Conservation (phyloP, 2,888 invertebrate genomes). For the Bembecia ichneumoniformis region DNA sequence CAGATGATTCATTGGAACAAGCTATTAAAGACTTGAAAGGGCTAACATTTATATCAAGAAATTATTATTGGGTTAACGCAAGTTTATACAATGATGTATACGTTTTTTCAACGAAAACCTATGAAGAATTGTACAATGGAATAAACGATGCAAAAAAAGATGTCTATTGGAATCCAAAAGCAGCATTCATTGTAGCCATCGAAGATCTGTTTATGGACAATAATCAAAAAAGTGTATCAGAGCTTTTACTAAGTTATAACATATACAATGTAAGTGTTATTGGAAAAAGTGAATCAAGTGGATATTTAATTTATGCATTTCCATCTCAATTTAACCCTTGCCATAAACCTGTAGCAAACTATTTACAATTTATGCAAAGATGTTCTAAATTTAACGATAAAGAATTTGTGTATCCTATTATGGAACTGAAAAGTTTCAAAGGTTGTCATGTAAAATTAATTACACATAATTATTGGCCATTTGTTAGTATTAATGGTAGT, state of each 20-base stretch:
- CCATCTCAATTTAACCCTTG: constrained; percentile 6
- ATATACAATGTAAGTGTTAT: not conserved
- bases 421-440: constrained; percentile 1
- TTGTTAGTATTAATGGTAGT: constrained; percentile 14
- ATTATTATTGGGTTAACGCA: not conserved
- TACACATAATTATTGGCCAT: constrained; percentile 22
- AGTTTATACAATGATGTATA: constrained; percentile 11
- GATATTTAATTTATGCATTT: constrained; percentile 10
- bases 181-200: constrained; percentile 14
- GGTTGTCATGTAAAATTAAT: constrained; percentile 17
- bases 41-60: not conserved
- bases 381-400: constrained; percentile 6
- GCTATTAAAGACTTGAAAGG: not conserved
- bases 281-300: not conserved
- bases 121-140: constrained; percentile 15
- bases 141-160: constrained; percentile 16
- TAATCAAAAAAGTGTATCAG: not conserved
- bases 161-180: constrained; percentile 25
- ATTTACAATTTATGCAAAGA: not conserved
- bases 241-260: not conserved
- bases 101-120: constrained; percentile 18
- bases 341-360: constrained; percentile 3
- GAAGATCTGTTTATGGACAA: not conserved
- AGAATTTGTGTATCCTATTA: constrained; percentile 1
- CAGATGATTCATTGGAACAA: not conserved